Percentiles rank a stretch among this genome's conserved stretches.
Evolutionary conservation across 2,113 vertebrate genomes (phyloP).

Genomic region (Hiodon tergisus): DNA sequence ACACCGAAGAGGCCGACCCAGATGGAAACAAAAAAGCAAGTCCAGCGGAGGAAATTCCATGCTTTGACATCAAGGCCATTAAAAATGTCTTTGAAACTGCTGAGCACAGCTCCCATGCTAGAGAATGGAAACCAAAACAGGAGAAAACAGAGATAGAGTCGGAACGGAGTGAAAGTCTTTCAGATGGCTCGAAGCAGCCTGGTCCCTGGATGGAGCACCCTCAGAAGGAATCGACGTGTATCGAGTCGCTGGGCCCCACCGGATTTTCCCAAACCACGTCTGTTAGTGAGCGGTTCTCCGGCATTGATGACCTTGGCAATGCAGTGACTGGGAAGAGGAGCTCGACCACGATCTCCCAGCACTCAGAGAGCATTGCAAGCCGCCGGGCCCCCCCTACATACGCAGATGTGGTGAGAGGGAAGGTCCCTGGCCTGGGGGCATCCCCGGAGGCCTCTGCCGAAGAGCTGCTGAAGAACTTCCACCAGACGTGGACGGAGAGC

Average conservation of each 20-base stretch:
- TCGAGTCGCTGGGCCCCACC: conserved; percentile 41
- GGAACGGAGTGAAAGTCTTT: conserved; percentile 26
- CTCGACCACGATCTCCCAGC: conserved; percentile 35
- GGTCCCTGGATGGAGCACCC: conserved; percentile 32
- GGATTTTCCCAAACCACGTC: conserved; percentile 51
- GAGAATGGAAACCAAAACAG: conserved; percentile 50
- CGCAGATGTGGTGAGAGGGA: conserved; percentile 79
- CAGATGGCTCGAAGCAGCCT: conserved; percentile 28
- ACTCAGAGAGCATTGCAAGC: conserved; percentile 51
- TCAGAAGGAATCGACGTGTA: conserved; percentile 40
- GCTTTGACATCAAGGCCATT: conserved; percentile 65
- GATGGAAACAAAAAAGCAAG: conserved; percentile 50
- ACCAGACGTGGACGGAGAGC: conserved; percentile 80
- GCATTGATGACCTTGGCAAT: conserved; percentile 62
- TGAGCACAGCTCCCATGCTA: conserved; percentile 59
- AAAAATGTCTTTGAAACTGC: conserved; percentile 70
- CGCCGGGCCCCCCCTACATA: conserved; percentile 79
- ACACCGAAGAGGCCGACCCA: conserved; percentile 49
- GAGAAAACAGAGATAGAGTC: conserved; percentile 60
- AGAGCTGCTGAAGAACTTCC: conserved; percentile 71
- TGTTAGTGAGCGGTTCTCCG: conserved; percentile 59
- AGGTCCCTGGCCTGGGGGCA: conserved; percentile 56
- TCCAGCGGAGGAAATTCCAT: conserved; percentile 55
- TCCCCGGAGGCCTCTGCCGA: conserved; percentile 63
- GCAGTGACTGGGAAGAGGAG: conserved; percentile 43